These are phyloP conservation scores for Hoplodrina blanda DNA, from an alignment of 2,888 invertebrate species.

Conservation along the genomic window DNA sequence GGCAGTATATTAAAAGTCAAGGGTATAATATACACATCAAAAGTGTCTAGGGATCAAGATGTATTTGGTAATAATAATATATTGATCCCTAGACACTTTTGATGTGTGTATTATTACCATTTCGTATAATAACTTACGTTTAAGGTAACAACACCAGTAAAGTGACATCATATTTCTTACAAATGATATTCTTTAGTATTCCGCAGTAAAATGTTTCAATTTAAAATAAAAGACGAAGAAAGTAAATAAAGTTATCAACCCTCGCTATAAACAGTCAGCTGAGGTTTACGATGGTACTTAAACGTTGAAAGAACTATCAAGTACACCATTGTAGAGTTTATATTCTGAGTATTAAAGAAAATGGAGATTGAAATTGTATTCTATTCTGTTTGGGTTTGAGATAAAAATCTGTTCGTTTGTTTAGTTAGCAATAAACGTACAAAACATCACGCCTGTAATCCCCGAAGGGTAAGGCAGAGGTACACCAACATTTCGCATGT, in stretches of 20 bases:
- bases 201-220: conserved; percentile 39
- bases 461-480: too few species aligned
- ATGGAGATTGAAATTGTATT: conserved; percentile 42
- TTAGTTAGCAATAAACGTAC: background rate
- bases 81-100: too few species aligned
- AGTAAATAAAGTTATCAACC: conserved; percentile 52
- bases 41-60: too few species aligned
- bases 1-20: too few species aligned
- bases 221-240: conserved; percentile 33
- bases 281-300: conserved; percentile 51
- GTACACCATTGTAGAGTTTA: conserved; percentile 40
- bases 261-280: conserved; percentile 28
- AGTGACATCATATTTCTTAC: background rate
- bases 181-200: conserved; percentile 8
- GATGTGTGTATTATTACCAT: background rate
- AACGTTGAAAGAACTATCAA: conserved; percentile 50
- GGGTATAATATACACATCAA: too few species aligned
- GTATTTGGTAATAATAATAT: too few species aligned
- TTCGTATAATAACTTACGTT: background rate
- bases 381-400: background rate
- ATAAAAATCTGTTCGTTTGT: conserved; percentile 9
- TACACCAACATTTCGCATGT: too few species aligned
- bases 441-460: too few species aligned
- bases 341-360: conserved; percentile 43
- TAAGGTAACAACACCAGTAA: conserved; percentile 6